Evolutionary conservation across 2,797 vertebrate genomes (phyloP).

Genomic region (Manis javanica): DNA sequence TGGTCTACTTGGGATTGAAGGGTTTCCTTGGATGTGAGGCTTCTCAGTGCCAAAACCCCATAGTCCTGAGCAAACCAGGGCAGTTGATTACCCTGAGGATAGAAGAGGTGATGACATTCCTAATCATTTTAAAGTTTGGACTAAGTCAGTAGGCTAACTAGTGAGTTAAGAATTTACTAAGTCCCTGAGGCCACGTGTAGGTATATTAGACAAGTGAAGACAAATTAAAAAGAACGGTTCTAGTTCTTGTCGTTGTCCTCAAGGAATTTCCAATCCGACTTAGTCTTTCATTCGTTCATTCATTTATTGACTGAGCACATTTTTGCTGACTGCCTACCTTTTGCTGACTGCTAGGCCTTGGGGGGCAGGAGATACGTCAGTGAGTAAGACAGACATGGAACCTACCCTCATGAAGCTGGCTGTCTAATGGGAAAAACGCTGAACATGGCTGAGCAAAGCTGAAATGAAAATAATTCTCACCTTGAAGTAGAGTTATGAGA

Average conservation of each 20-base stretch:
- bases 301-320: not conserved
- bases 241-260: not conserved
- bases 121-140: not conserved
- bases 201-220: not conserved
- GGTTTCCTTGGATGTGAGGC: not conserved
- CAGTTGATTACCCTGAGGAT: not conserved
- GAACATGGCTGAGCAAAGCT: not conserved
- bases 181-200: not conserved
- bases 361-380: no score
- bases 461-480: constrained; percentile 20
- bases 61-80: not conserved
- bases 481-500: not conserved
- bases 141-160: not conserved
- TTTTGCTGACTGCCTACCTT: not conserved
- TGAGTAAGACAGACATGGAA: not conserved
- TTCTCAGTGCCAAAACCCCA: not conserved
- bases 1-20: not conserved
- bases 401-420: not conserved
- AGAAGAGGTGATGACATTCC: not conserved
- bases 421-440: not conserved
- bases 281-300: not conserved
- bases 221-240: not conserved
- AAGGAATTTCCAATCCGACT: not conserved
- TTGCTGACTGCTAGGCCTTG: not conserved
- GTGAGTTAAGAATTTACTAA: constrained; percentile 17